Conservation (phyloP, 1,140 invertebrate species). For the Cardiocondyla obscurior region DNA sequence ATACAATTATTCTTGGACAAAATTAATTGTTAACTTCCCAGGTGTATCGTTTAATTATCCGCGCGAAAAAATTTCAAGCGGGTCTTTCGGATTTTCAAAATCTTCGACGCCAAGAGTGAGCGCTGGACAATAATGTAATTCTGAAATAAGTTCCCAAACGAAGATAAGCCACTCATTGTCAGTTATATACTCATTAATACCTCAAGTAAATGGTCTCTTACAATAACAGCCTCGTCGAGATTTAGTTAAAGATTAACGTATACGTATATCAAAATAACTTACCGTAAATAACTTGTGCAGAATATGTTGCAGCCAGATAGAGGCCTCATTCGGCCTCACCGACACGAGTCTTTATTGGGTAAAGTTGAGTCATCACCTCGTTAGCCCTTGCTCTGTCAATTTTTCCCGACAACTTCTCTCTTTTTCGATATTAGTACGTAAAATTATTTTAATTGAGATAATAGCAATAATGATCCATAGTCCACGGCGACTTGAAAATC, state of each 20-base stretch:
- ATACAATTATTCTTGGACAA: slow-evolving; percentile 12
- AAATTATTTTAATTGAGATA: background rate
- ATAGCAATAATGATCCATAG: background rate
- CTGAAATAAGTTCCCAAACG: background rate
- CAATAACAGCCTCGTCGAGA: background rate
- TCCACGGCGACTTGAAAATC: background rate
- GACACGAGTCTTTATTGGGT: slow-evolving; percentile 60
- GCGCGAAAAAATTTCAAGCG: background rate
- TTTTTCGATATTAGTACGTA: background rate
- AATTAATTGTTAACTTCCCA: slow-evolving; percentile 10
- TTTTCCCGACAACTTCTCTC: slow-evolving; percentile 17
- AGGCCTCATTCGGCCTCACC: slow-evolving; percentile 58
- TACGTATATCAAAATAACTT: slow-evolving; percentile 47
- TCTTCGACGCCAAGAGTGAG: background rate
- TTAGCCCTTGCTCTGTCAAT: slow-evolving; percentile 63
- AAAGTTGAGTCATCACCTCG: slow-evolving; percentile 68
- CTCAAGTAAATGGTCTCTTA: background rate
- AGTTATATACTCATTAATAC: background rate
- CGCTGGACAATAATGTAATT: background rate
- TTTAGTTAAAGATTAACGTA: background rate
- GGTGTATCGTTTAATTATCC: background rate
- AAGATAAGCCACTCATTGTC: background rate
- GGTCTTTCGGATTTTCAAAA: background rate
- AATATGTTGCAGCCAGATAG: slow-evolving; percentile 61
- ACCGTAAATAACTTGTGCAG: slow-evolving; percentile 65